Evolutionary conservation across 2,113 vertebrate genomes (phyloP).

Genomic region (Cynocephalus volans): DNA sequence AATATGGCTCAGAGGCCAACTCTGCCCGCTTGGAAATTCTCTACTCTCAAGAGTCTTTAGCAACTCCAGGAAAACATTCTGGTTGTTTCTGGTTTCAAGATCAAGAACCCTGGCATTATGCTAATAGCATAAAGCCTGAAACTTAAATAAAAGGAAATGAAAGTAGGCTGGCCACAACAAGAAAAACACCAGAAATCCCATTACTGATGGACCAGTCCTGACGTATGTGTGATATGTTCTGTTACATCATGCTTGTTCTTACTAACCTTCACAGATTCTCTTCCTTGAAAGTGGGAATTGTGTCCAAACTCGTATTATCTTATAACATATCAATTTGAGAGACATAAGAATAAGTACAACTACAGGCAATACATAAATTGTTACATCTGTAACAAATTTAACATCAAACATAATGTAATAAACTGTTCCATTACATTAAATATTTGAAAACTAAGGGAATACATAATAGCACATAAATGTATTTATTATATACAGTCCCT

Average conservation of each 20-base stretch:
- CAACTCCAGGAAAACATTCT: slow-evolving; percentile 17
- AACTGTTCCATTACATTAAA: too few relatives aligned
- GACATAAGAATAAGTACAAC: background rate
- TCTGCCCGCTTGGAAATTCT: background rate
- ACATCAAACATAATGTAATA: too few relatives aligned
- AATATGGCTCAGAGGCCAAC: background rate
- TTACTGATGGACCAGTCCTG: background rate
- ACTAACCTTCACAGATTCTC: background rate
- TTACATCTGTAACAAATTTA: background rate
- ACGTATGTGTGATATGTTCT: too few relatives aligned
- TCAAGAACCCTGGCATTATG: background rate
- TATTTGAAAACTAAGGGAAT: background rate
- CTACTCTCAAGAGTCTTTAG: slow-evolving; percentile 26
- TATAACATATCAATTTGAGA: background rate
- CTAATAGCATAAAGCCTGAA: background rate
- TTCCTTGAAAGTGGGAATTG: background rate
- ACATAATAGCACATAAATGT: background rate
- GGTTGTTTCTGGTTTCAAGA: slow-evolving; percentile 27
- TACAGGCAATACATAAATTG: background rate
- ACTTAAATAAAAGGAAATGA: slow-evolving; percentile 19
- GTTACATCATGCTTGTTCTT: background rate
- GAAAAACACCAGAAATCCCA: background rate
- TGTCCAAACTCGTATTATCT: slow-evolving; percentile 9
- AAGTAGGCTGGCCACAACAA: background rate
- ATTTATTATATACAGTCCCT: background rate